Evolutionary conservation across 2,113 vertebrate genomes (phyloP).

Genomic region (Lethenteron reissneri): DNA sequence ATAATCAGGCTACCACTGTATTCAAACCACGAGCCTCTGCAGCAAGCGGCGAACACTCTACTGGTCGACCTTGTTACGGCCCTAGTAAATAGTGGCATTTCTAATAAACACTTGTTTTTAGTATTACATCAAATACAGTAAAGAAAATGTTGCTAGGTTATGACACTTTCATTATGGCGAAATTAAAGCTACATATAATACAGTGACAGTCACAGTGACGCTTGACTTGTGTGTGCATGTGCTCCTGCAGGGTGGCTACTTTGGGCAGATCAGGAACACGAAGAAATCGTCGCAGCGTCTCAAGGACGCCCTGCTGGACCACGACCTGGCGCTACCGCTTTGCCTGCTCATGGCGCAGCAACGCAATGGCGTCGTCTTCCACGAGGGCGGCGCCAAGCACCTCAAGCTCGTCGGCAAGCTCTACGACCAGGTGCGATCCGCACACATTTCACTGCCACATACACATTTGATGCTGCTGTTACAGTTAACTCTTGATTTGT

Average conservation of each 20-base stretch:
- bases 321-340: slow-evolving; percentile 73
- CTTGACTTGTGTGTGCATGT: background rate
- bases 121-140: too few relatives aligned
- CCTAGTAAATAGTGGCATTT: too few relatives aligned
- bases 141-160: background rate
- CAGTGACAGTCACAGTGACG: too few relatives aligned
- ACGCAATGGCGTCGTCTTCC: slow-evolving; percentile 71
- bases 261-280: slow-evolving; percentile 93
- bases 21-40: too few relatives aligned
- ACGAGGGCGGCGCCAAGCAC: slow-evolving; percentile 91
- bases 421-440: slow-evolving; percentile 60
- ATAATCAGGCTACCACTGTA: too few relatives aligned
- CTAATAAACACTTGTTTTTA: too few relatives aligned
- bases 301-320: slow-evolving; percentile 71
- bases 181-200: background rate
- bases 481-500: too few relatives aligned
- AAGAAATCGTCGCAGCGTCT: slow-evolving; percentile 93
- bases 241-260: slow-evolving; percentile 66
- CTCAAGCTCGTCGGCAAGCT: slow-evolving; percentile 91
- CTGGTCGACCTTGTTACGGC: too few relatives aligned
- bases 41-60: too few relatives aligned
- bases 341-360: slow-evolving; percentile 96
- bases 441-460: too few relatives aligned
- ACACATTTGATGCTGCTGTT: too few relatives aligned
- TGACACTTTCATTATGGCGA: background rate